Conservation (phyloP, 2,113 vertebrate genomes). For the Silurus meridionalis region DNA sequence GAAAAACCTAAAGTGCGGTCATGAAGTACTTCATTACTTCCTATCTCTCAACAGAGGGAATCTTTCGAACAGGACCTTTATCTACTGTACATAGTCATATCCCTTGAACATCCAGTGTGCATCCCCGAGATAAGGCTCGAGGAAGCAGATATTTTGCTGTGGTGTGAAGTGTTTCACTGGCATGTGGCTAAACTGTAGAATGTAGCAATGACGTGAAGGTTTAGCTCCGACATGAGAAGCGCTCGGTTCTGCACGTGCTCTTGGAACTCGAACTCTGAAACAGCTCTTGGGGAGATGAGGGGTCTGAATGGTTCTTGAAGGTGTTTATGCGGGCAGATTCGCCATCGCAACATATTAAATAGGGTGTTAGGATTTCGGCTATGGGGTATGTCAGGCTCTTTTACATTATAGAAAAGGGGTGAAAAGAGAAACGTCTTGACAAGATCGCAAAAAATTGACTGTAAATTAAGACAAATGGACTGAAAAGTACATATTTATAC, state of each 20-base stretch:
- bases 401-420: neutral
- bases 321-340: neutral
- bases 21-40: neutral
- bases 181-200: conserved; percentile 17
- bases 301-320: neutral
- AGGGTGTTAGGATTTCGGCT: neutral
- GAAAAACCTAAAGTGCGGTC: no score
- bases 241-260: neutral
- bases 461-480: no score
- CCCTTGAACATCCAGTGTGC: conserved; percentile 33
- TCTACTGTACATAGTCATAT: conserved; percentile 3
- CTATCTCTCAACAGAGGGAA: conserved; percentile 2
- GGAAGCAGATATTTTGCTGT: neutral
- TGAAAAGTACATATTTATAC: no score
- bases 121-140: conserved; percentile 41
- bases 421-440: no score
- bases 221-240: neutral
- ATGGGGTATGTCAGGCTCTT: neutral
- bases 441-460: no score
- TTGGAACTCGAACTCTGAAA: neutral
- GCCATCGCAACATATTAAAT: neutral
- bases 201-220: neutral
- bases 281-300: neutral
- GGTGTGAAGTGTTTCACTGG: neutral
- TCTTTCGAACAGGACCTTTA: neutral